Evolutionary conservation across 2,888 invertebrate genomes (phyloP), one percentile per base, ranked within the genome.

Genomic region (Eupithecia inturbata): DNA sequence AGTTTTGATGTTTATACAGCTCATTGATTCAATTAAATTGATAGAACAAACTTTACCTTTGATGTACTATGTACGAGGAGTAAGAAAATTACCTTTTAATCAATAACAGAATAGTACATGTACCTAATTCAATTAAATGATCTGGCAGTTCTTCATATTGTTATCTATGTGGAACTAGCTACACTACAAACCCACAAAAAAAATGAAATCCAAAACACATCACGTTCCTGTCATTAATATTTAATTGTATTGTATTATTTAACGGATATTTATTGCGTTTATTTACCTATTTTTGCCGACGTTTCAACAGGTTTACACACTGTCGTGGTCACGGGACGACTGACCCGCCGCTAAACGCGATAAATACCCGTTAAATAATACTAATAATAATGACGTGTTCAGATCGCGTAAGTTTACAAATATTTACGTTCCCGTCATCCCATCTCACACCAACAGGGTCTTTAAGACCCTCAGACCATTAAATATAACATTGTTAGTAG

Each of bases 401-500:
- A n/a, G n/a, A n/a, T n/a, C n/a, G n/a, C n/a, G n/a, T n/a, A n/a
- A n/a, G n/a, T n/a, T n/a, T n/a, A n/a, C n/a, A n/a, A n/a, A n/a
- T n/a, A n/a, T n/a, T n/a, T n/a, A n/a, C n/a, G n/a, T n/a, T n/a
- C 36, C 22, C 12, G 64, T 64, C 66, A 66, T 36, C n/a, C 10
- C 9, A 36, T 9, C 31, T 39, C 36, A 62, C 57, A 36, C 22
- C 2, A 19, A 28, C 39, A 3, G 63, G 69, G 45, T 3, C 26
- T 31, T 19, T 2, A 12, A 64, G 63, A 31, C 71, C 66, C 63
- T 3, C 9, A 60, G 4, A 63, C 28, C 28, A 41, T 63, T 67
- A 72, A 41, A 71, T 49, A 67, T 63, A 72, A 72, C 63, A 72
- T 41, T 60, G 45, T 72, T 74, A 63, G 68, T 41, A 68, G 75